These are phyloP conservation scores for Oryzias javanicus DNA, from an alignment of 2,113 vertebrate genomes.

Conservation along the genomic window DNA sequence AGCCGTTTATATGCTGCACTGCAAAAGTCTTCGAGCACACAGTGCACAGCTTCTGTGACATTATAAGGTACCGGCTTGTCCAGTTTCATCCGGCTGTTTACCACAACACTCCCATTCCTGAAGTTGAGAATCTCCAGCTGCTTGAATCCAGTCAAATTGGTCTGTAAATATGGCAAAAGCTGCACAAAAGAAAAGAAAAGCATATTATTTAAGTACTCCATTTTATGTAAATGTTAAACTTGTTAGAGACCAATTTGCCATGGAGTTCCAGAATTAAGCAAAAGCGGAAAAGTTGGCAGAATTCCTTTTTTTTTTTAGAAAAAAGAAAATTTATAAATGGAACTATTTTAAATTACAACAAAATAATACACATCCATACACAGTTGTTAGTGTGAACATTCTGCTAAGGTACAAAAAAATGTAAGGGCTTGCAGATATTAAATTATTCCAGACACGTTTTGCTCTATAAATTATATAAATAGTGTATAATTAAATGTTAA, in stretches of 20 bases:
- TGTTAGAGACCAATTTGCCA: constrained; percentile 2
- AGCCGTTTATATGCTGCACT: constrained; percentile 80
- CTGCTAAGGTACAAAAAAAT: neutral
- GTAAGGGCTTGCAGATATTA: constrained; percentile 2
- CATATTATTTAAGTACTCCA: neutral
- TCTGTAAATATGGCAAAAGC: constrained; percentile 89
- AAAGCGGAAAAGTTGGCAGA: neutral
- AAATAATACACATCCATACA: too few species aligned
- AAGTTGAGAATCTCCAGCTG: constrained; percentile 94
- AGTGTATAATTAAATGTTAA: constrained; percentile 56
- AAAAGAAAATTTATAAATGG: too few species aligned
- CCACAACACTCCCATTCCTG: constrained; percentile 89
- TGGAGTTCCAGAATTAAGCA: neutral
- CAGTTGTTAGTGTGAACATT: neutral
- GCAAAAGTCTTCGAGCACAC: constrained; percentile 86
- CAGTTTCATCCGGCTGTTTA: constrained; percentile 91
- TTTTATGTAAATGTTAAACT: neutral
- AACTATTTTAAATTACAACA: too few species aligned
- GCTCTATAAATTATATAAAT: constrained; percentile 43
- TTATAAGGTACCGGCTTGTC: constrained; percentile 86
- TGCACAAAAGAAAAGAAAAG: constrained; percentile 58
- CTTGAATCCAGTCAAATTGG: constrained; percentile 92
- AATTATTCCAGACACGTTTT: constrained; percentile 58
- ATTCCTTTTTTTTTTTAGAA: too few species aligned
- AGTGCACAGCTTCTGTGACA: constrained; percentile 84